phyloP scores from a whole-genome alignment of 2,888 invertebrate species.

The Nezara viridula region DNA sequence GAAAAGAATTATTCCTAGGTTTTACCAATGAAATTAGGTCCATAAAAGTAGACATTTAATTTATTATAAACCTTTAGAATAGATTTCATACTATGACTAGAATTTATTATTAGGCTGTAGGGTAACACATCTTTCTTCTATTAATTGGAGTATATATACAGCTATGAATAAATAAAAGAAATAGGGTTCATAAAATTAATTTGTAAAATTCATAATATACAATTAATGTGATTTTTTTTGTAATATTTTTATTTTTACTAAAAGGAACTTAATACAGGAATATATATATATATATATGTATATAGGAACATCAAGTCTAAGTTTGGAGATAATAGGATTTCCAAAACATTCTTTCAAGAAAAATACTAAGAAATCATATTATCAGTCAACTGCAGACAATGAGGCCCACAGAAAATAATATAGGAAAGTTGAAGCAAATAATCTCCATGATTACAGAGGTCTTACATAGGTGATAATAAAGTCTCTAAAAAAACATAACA shows the following conservation, averaged over 20 bases:
- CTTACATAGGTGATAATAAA: no score
- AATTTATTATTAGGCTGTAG: background rate
- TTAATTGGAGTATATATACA: background rate
- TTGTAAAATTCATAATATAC: background rate
- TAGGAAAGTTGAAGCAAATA: background rate
- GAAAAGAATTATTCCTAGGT: no score
- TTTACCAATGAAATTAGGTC: no score
- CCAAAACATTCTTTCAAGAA: background rate
- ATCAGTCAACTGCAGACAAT: constrained; percentile 8
- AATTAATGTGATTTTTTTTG: background rate
- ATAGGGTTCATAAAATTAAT: background rate
- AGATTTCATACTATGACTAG: background rate
- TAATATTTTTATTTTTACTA: background rate
- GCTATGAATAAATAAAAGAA: background rate
- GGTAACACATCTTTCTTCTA: no score
- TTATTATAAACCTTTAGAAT: background rate
- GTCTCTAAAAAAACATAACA: no score
- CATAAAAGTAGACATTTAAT: background rate
- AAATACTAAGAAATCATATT: background rate
- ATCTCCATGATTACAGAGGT: no score
- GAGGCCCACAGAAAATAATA: background rate
- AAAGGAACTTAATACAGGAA: background rate
- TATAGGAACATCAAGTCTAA: background rate
- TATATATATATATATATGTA: background rate
- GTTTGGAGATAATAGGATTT: background rate